phyloP scores from a whole-genome alignment of 2,113 vertebrate species.

The Todiramphus saurophagus region DNA sequence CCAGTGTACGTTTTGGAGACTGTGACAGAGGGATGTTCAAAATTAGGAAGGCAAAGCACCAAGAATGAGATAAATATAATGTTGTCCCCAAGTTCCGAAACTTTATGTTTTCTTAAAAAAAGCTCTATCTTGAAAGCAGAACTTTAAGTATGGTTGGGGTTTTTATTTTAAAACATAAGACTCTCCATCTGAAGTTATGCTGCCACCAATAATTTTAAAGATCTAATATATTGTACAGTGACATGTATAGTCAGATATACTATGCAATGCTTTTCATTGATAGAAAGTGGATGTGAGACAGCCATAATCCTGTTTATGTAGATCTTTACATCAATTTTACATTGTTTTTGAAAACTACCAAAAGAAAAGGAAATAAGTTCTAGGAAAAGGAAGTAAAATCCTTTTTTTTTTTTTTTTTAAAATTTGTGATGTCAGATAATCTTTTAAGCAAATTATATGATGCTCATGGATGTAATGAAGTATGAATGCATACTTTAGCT shows the following conservation, averaged over 20 bases:
- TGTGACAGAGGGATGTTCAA: not conserved
- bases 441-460: not conserved
- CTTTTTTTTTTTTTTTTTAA: not conserved
- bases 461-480: fast-evolving
- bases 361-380: not conserved
- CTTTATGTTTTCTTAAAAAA: not conserved
- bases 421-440: fast-evolving
- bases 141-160: fast-evolving
- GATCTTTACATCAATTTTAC: not conserved
- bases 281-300: not conserved
- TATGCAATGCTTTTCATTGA: not conserved
- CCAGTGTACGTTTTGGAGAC: not conserved
- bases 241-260: not conserved
- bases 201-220: not conserved
- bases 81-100: not conserved
- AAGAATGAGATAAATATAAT: not conserved
- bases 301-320: not conserved
- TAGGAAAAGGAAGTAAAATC: too few species aligned
- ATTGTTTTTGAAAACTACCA: not conserved
- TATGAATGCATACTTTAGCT: not conserved
- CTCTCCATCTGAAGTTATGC: not conserved
- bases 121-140: fast-evolving
- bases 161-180: not conserved
- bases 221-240: not conserved
- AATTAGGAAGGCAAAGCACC: not conserved